These are phyloP conservation scores for Lerema accius DNA, from an alignment of 1,140 invertebrate species.

Conservation along the genomic window DNA sequence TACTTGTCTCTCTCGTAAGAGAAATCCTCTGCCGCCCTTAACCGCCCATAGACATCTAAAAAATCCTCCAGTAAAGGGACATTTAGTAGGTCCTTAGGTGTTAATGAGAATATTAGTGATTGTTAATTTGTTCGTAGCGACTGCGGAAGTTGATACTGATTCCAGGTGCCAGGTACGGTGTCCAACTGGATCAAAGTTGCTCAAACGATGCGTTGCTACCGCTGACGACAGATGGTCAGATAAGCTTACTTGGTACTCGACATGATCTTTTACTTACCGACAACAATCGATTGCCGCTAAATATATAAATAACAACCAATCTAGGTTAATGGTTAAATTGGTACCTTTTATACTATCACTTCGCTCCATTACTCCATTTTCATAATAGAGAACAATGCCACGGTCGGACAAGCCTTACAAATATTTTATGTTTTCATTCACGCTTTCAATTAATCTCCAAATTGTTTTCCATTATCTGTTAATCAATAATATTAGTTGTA, in stretches of 20 bases:
- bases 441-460: slow-evolving; percentile 3
- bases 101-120: no score
- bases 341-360: slow-evolving; percentile 2
- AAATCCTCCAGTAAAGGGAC: no score
- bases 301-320: neutral
- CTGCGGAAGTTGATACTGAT: no score
- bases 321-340: slow-evolving; percentile 1
- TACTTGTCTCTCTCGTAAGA: no score
- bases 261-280: neutral
- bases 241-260: neutral
- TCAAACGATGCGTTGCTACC: no score
- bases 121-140: no score
- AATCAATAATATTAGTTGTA: neutral
- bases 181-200: no score
- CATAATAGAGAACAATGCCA: neutral
- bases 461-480: neutral
- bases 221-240: no score
- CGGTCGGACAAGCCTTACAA: neutral
- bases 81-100: no score
- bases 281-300: neutral
- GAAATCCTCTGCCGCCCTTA: no score
- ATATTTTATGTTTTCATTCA: slow-evolving; percentile 3
- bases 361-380: slow-evolving; percentile 4
- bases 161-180: no score
- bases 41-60: no score